Percentiles rank a stretch among this genome's conserved stretches.
These are phyloP conservation scores for Drosophila lacicola DNA, from an alignment of 2,888 invertebrate genomes.

Conservation along the genomic window DNA sequence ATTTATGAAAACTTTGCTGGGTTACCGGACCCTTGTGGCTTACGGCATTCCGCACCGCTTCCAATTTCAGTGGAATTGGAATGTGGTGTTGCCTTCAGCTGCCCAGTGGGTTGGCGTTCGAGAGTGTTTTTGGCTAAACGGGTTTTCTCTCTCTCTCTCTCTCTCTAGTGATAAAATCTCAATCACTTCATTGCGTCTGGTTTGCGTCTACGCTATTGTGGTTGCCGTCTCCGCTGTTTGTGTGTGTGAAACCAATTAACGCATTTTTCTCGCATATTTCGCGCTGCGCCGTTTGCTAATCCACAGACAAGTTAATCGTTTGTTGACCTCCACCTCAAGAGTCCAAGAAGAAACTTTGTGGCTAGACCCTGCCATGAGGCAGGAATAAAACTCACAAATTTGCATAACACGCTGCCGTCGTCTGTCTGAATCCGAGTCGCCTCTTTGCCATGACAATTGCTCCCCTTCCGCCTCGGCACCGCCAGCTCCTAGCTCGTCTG, in stretches of 20 bases:
- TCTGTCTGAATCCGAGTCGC: constrained; percentile 27
- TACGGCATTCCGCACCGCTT: constrained; percentile 19
- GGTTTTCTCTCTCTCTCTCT: constrained; percentile 22
- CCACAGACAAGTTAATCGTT: constrained; percentile 77
- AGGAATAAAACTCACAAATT: constrained; percentile 56
- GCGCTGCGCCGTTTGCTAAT: constrained; percentile 47
- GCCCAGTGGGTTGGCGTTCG: constrained; percentile 43
- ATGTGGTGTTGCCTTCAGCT: constrained; percentile 45
- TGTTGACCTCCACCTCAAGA: constrained; percentile 62
- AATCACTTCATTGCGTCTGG: constrained; percentile 51
- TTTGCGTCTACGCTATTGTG: constrained; percentile 42
- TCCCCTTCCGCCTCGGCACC: too few species aligned
- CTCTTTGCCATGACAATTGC: constrained; percentile 43
- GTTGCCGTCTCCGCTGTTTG: constrained; percentile 42
- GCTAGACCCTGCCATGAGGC: not conserved
- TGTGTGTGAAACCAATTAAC: constrained; percentile 66
- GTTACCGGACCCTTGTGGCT: constrained; percentile 16
- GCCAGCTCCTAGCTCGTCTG: constrained; percentile 2
- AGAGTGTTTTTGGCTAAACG: constrained; percentile 40
- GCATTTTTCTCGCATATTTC: constrained; percentile 57
- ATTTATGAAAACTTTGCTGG: constrained; percentile 61
- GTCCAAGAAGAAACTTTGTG: constrained; percentile 4
- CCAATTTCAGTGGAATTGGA: constrained; percentile 34
- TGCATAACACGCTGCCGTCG: constrained; percentile 58
- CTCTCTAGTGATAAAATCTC: constrained; percentile 38